Percentiles rank a stretch among this genome's conserved stretches.
These are phyloP conservation scores for Coccyzus lansbergi DNA, from an alignment of 2,797 vertebrate genomes.

Conservation along the genomic window DNA sequence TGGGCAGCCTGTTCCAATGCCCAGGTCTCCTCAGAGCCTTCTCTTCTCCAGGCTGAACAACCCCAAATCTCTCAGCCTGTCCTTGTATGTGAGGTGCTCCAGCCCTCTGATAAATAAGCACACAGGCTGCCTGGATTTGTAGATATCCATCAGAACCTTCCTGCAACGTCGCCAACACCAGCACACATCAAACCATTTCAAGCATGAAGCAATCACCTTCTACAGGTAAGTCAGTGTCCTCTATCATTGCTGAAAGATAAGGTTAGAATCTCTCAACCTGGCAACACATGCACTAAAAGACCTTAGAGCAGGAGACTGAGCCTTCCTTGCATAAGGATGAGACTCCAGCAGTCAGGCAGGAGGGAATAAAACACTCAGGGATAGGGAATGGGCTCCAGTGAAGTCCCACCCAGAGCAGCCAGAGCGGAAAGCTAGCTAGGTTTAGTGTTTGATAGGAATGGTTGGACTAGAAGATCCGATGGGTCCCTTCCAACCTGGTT, in stretches of 20 bases:
- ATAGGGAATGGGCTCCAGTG: background rate
- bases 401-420: background rate
- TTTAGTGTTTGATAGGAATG: no score
- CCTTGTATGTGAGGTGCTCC: no score
- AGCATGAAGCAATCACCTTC: rapidly evolving
- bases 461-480: no score
- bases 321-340: background rate
- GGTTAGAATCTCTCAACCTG: background rate
- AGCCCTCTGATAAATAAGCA: no score
- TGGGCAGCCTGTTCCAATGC: no score
- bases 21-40: no score
- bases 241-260: background rate
- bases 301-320: background rate
- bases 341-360: background rate
- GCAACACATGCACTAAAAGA: background rate
- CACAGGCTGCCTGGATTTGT: background rate
- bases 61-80: no score
- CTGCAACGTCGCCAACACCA: rapidly evolving
- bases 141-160: rapidly evolving
- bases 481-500: no score
- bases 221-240: background rate
- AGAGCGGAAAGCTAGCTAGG: background rate
- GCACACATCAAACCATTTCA: background rate
- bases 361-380: background rate
- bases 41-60: no score